Conservation (phyloP, 2,797 vertebrate genomes). For the Numenius phaeopus region DNA sequence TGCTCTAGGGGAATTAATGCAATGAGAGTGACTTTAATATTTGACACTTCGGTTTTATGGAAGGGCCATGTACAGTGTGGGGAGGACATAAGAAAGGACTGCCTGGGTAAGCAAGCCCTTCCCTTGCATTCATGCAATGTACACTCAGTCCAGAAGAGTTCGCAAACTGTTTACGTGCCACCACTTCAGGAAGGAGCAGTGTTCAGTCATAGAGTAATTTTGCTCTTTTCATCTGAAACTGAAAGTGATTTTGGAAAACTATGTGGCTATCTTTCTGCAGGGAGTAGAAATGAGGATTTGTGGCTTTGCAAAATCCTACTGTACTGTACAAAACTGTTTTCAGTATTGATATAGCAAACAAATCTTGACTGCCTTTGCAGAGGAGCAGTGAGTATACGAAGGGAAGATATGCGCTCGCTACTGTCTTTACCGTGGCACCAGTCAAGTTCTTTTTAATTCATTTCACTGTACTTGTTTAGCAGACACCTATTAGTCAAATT, state of each 20-base stretch:
- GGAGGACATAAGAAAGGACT: neutral
- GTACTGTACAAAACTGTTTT: neutral
- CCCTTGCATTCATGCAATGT: neutral
- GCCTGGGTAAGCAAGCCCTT: neutral
- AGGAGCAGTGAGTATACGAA: neutral
- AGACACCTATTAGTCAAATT: slow-evolving; percentile 57
- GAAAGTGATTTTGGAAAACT: neutral
- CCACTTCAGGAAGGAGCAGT: neutral
- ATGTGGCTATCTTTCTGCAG: neutral
- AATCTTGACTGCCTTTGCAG: neutral
- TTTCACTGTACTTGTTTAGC: neutral
- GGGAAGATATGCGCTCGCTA: neutral
- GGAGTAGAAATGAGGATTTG: neutral
- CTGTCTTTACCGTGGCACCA: neutral
- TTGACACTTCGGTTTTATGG: neutral
- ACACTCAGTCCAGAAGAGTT: neutral
- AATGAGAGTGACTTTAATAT: neutral
- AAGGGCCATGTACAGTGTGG: neutral
- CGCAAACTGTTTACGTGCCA: neutral
- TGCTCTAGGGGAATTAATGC: neutral
- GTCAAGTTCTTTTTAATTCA: neutral
- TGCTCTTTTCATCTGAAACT: neutral
- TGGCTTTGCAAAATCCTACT: neutral
- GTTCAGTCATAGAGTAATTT: neutral
- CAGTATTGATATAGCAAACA: neutral